A percentile compares a stretch with the other conserved stretches of the same genome.
These are phyloP conservation scores for Ypsolopha sequella DNA, from an alignment of 2,888 invertebrate species.

Conservation along the genomic window DNA sequence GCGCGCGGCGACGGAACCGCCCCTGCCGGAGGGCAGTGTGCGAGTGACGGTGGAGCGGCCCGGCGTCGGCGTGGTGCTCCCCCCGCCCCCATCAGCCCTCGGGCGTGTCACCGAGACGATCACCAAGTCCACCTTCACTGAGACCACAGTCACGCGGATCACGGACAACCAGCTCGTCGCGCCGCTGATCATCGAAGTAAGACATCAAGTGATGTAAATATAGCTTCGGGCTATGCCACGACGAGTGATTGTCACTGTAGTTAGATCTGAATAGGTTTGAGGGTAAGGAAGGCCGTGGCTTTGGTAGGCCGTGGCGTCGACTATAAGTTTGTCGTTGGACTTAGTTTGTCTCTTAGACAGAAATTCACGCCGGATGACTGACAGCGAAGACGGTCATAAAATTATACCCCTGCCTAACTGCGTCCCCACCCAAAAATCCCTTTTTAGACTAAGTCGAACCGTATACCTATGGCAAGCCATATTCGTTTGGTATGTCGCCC, in stretches of 20 bases:
- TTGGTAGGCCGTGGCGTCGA: neutral
- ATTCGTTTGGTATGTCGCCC: no score
- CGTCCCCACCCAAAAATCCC: no score
- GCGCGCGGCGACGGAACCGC: constrained; percentile 36
- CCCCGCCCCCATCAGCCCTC: constrained; percentile 85
- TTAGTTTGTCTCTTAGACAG: no score
- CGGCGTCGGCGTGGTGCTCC: constrained; percentile 76
- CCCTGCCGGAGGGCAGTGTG: constrained; percentile 66
- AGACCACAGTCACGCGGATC: constrained; percentile 93
- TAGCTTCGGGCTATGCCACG: neutral
- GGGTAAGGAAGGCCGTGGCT: neutral
- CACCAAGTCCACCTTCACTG: constrained; percentile 96
- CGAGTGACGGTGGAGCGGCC: constrained; percentile 88
- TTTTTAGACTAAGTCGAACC: no score
- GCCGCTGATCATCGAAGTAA: constrained; percentile 91
- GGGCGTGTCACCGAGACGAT: constrained; percentile 94
- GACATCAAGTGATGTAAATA: constrained; percentile 14
- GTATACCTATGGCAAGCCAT: no score
- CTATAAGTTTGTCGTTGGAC: neutral
- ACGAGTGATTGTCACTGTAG: neutral
- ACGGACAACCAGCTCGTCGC: constrained; percentile 91
- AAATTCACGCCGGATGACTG: no score
- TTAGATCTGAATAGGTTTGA: constrained; percentile 1
- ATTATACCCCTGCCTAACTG: no score
- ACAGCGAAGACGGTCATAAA: no score